Evolutionary conservation across 2,113 vertebrate species (phyloP).

Genomic region (Oryzias woworae): DNA sequence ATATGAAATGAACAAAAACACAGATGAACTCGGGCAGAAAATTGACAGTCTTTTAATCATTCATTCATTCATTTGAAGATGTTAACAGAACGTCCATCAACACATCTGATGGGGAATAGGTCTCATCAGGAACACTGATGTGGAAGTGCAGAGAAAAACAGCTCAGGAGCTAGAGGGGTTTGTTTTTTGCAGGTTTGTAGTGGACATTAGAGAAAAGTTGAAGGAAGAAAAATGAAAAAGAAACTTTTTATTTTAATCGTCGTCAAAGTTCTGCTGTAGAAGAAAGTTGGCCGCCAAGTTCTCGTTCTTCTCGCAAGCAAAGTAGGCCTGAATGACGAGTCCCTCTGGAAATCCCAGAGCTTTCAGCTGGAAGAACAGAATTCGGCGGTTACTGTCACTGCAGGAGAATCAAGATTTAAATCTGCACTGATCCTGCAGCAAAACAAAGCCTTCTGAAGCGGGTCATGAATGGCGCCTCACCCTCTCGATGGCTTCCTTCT

Average conservation of each 20-base stretch:
- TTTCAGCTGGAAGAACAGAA: constrained; percentile 84
- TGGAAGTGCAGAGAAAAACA: constrained; percentile 42
- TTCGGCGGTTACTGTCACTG: not conserved
- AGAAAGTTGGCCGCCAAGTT: constrained; percentile 98
- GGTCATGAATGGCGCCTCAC: constrained; percentile 68
- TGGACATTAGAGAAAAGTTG: constrained; percentile 61
- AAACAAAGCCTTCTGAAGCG: not conserved
- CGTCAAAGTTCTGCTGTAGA: constrained; percentile 97
- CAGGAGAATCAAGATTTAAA: not conserved
- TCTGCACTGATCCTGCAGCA: not conserved
- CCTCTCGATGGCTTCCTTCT: constrained; percentile 98
- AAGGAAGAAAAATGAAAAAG: constrained; percentile 41
- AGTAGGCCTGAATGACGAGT: constrained; percentile 98
- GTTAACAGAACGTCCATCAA: constrained; percentile 26
- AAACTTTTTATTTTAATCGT: constrained; percentile 82
- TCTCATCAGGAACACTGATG: constrained; percentile 78
- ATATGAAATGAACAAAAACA: constrained; percentile 62
- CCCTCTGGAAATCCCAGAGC: constrained; percentile 97
- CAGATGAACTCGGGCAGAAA: constrained; percentile 74
- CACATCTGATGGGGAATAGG: constrained; percentile 75
- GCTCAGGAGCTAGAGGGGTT: constrained; percentile 67
- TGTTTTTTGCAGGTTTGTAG: constrained; percentile 45
- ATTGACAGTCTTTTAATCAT: constrained; percentile 59
- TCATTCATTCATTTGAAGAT: constrained; percentile 66
- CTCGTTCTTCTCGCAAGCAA: constrained; percentile 98